phyloP scores from a whole-genome alignment of 1,140 invertebrate genomes.

The Heliconius melpomene region DNA sequence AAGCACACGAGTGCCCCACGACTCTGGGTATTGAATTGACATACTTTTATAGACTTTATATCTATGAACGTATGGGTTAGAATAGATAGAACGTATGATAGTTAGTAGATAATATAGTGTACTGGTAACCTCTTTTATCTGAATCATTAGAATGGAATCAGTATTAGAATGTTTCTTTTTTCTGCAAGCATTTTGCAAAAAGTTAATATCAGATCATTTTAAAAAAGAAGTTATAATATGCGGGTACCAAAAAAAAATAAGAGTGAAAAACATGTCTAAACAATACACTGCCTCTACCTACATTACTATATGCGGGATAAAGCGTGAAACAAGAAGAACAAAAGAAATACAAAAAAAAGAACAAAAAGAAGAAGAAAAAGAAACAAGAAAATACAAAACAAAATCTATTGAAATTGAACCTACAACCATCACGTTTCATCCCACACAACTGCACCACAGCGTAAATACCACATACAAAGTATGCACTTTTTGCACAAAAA shows the following conservation, averaged over 20 bases:
- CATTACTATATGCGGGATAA: no score
- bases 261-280: no score
- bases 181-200: not conserved
- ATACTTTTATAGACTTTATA: not conserved
- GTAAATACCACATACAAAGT: not conserved
- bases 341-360: no score
- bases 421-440: not conserved
- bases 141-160: not conserved
- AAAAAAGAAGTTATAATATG: no score
- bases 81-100: not conserved
- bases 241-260: no score
- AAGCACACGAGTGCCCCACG: no score
- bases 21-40: no score
- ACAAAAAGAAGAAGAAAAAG: no score
- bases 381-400: no score
- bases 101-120: not conserved
- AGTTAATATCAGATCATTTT: no score
- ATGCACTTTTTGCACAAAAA: conserved; percentile 22
- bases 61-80: not conserved
- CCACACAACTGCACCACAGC: not conserved
- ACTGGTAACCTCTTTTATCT: not conserved
- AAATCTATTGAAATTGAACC: not conserved
- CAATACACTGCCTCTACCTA: no score
- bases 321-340: no score
- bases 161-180: not conserved